Base-by-base conservation (phyloP, 23 tunicate species). In the Aplidium turbinatum region DNA sequence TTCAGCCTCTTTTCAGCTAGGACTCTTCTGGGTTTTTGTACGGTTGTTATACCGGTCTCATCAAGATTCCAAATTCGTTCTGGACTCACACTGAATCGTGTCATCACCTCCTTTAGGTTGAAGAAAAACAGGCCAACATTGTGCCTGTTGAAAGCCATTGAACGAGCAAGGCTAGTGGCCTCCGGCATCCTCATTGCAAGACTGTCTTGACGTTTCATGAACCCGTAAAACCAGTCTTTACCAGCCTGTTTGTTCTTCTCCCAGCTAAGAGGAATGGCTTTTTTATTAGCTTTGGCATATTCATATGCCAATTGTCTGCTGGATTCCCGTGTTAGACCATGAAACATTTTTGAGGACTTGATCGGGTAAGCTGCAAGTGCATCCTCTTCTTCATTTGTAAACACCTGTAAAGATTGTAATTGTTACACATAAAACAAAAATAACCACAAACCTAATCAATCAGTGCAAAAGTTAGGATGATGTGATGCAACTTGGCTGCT, bases 11-110 rank as follows among this genome's bases (percentile, higher is more conserved):
- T 78, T 47, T 65, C 51, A 3, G 76, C 63, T 16, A 65, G 18
- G 5, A 78, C 58, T 78, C 50, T 69, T 1, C 20, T 16, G 33
- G 83, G 39, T 67, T 50, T 68, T 4, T 34, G 55, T 1, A 78
- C 83, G 13, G 83, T 68, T 6, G 46, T 65, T 23, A 78, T 66
- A 1, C 83, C 83, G 2, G 83, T 78, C 52, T 78, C 83, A 46
- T 78, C 83, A 26, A 78, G 64, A 29, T 78, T 78, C 83, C 83
- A 78, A 35, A 78, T 78, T 16, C 22, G 48, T 22, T 67, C 64
- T 27, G 75, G 64, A 24, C 35, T 34, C 2, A 47, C 20, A 40
- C 11, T 19, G 29, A n/a, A 1, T 33, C 58, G 27, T 4, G 22
- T 21, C 18, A 66, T 32, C 30, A 68, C 63, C 33, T 23, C 62